Base-by-base conservation (phyloP, 2,888 invertebrate genomes). In the Himalopsyche tibetana region DNA sequence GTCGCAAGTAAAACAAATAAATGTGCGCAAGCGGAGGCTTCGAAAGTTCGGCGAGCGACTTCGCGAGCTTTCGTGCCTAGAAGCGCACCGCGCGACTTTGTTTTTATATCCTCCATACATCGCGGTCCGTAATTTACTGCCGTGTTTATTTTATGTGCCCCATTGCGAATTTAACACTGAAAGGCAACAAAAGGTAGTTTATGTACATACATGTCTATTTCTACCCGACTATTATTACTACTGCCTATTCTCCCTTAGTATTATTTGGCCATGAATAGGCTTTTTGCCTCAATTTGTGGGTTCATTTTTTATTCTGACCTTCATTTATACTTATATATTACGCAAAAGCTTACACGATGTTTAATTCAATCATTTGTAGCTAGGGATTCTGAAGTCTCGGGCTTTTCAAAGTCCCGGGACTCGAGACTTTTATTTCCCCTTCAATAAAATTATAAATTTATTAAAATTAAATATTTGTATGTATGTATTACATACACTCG, bases 211-310 rank as follows among this genome's bases (percentile, higher is more conserved):
- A 51, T 51, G 51, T 51, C 51, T 51, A 19, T 19, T 19, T 63
- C 63, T 63, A 63, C 63, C 63, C 63, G 63, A n/a, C 63, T n/a
- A 63, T 63, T 63, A 63, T 63, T 63, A 63, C 11, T 63, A 63
- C 63, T n/a, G 28, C n/a, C 63, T 63, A 8, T 63, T 63, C 11
- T 63, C 11, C n/a, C 63, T 63, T n/a, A 11, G 63, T 63, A 63
- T 63, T 63, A n/a, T 63, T 63, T 28, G 19, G 28, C 63, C 63
- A 63, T 63, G 63, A 63, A 63, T 63, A 63, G 63, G 19, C 28
- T 63, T 63, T 19, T 63, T 28, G 45, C 9, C 28, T 63, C 28
- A 63, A 63, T 28, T 6, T 63, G 63, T 51, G 63, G 15, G 28
- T 63, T 4, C 28, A 63, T 19, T 63, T 63, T 63, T 19, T 63